A percentile compares a stretch with the other conserved stretches of the same genome.
phyloP scores from a whole-genome alignment of 2,888 invertebrate species.

The Octonoba sinensis region DNA sequence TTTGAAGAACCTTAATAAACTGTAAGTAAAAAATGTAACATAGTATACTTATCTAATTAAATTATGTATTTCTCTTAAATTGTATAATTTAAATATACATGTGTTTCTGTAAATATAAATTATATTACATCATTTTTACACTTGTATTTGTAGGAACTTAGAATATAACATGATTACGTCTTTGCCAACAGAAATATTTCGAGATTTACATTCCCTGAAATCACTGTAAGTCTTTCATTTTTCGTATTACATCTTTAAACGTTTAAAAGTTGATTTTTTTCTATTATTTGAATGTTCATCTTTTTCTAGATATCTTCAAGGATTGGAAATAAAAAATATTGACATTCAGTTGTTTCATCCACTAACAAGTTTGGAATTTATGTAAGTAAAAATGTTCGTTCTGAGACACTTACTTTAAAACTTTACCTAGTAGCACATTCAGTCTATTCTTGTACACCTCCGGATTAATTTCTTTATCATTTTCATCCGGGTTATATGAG shows the following conservation, averaged over 20 bases:
- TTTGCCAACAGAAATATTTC: conserved; percentile 38
- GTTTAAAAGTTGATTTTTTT: conserved; percentile 10
- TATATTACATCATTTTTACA: too few species aligned
- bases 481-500: too few species aligned
- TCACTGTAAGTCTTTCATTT: conserved; percentile 48
- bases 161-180: conserved; percentile 54
- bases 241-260: not conserved
- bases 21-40: conserved; percentile 69
- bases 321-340: conserved; percentile 74
- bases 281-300: conserved; percentile 60
- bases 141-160: conserved; percentile 55
- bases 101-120: too few species aligned
- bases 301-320: conserved; percentile 74
- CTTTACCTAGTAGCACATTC: too few species aligned
- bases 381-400: conserved; percentile 70
- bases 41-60: too few species aligned
- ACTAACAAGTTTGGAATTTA: conserved; percentile 74
- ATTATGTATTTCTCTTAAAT: too few species aligned
- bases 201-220: conserved; percentile 65
- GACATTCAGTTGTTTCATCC: conserved; percentile 74
- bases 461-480: too few species aligned
- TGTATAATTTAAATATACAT: too few species aligned
- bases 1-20: conserved; percentile 69
- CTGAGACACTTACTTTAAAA: too few species aligned
- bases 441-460: too few species aligned